Evolutionary conservation across 2,797 vertebrate genomes (phyloP), one percentile per base, ranked within the genome.

Genomic region (Tiaroga cobitis): DNA sequence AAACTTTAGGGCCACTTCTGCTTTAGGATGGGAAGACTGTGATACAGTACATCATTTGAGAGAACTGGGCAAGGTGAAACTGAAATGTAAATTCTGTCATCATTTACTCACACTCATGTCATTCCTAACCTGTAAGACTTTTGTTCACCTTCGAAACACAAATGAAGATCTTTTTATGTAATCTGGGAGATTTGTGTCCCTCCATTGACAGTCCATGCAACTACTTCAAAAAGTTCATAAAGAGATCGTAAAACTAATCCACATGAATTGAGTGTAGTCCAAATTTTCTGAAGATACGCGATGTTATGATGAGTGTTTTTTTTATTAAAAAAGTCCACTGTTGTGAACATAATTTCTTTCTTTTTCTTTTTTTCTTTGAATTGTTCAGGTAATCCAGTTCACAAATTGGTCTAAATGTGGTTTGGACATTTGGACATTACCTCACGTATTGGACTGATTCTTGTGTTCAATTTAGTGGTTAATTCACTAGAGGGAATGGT

Each of bases 11-110:
- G 10, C 29, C 10, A 32, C 18, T 59, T 46, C 24, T 82, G 68
- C 26, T 87, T 41, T 85, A 19, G 39, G 41, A 65, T 16, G 11
- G 32, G 68, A 80, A 37, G 77, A 79, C 67, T 37, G 29, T 37
- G 74, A 59, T 39, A 41, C 21, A 37, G 46, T 39, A 26, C 3
- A 26, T 51, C 19, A 21, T 41, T 70, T 56, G 37, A 81, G 24
- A 13, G 32, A 81, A 81, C 2, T 56, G 8, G n/a, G 24, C 8
- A 19, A 75, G 29, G 10, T 0, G 10, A 15, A 34, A n/a, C 18
- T 26, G 15, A 46, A 46, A 16, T 61, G 2, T 2, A 13, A 21
- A 32, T 51, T 73, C 43, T 51, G 18, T 21, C 18, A 21, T 74
- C 2, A 74, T 74, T 51, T 51, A 21, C 9, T 51, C 10, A 19